phyloP scores from a whole-genome alignment of 1,140 invertebrate species.

The Akabosia matsudoensis region DNA sequence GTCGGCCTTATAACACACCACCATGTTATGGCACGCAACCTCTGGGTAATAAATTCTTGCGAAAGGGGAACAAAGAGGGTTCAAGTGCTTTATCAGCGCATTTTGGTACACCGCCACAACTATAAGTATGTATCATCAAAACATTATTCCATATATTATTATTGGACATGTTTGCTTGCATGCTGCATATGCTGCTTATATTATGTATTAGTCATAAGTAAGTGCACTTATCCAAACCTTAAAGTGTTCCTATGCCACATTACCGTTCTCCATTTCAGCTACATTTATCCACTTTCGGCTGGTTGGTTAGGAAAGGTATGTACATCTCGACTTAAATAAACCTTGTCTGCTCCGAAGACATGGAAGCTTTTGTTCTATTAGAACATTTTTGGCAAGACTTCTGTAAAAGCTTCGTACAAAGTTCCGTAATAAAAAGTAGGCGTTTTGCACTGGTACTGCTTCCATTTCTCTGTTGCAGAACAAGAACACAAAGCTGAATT shows the following conservation, averaged over 20 bases:
- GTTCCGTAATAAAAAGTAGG: too few relatives aligned
- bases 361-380: background rate
- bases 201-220: background rate
- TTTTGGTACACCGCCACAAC: background rate
- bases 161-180: too few relatives aligned
- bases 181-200: background rate
- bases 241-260: constrained; percentile 2
- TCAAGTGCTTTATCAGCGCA: background rate
- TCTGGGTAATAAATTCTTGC: background rate
- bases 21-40: background rate
- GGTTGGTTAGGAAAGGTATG: background rate
- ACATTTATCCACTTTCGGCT: background rate
- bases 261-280: background rate
- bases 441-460: too few relatives aligned
- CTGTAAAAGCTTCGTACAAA: too few relatives aligned
- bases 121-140: background rate
- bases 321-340: too few relatives aligned
- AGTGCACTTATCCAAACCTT: background rate
- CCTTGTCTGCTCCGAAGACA: too few relatives aligned
- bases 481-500: too few relatives aligned
- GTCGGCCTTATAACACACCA: too few relatives aligned
- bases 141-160: background rate
- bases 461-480: too few relatives aligned
- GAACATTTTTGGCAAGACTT: background rate
- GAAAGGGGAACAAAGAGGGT: background rate